These are phyloP conservation scores for Halocynthia aurantium DNA, from an alignment of 23 tunicate species.

Conservation along the genomic window DNA sequence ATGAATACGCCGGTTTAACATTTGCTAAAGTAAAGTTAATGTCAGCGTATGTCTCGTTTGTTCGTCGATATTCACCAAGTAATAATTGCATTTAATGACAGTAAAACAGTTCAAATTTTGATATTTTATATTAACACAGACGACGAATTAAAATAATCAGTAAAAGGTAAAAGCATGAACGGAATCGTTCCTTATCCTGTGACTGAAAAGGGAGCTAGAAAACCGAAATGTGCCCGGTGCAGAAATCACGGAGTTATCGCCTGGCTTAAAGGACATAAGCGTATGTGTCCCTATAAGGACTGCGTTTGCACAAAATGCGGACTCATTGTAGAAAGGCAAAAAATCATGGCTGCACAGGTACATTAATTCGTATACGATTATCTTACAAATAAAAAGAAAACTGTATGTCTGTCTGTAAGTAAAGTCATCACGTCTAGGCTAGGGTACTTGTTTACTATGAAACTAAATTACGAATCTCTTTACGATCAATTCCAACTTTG, in stretches of 20 bases:
- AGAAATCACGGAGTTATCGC: conserved; percentile 95
- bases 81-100: too few relatives aligned
- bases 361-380: neutral
- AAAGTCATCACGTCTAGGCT: too few relatives aligned
- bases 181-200: conserved; percentile 77
- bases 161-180: conserved; percentile 19
- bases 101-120: too few relatives aligned
- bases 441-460: neutral
- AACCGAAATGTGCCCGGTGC: conserved; percentile 96
- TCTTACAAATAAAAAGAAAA: neutral
- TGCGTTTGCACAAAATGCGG: conserved; percentile 85
- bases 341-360: conserved; percentile 99
- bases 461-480: neutral
- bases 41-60: too few relatives aligned
- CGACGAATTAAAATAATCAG: too few relatives aligned
- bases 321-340: conserved; percentile 81
- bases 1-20: too few relatives aligned
- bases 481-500: neutral
- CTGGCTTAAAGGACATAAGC: conserved; percentile 95
- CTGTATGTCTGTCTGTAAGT: neutral
- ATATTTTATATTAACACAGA: too few relatives aligned
- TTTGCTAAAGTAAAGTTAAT: too few relatives aligned
- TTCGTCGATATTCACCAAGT: too few relatives aligned
- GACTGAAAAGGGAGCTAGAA: conserved; percentile 92
- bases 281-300: conserved; percentile 77